A percentile compares a stretch with the other conserved stretches of the same genome.
These are phyloP conservation scores for Scaptomyza parva DNA, from an alignment of 2,888 invertebrate genomes.

Conservation along the genomic window DNA sequence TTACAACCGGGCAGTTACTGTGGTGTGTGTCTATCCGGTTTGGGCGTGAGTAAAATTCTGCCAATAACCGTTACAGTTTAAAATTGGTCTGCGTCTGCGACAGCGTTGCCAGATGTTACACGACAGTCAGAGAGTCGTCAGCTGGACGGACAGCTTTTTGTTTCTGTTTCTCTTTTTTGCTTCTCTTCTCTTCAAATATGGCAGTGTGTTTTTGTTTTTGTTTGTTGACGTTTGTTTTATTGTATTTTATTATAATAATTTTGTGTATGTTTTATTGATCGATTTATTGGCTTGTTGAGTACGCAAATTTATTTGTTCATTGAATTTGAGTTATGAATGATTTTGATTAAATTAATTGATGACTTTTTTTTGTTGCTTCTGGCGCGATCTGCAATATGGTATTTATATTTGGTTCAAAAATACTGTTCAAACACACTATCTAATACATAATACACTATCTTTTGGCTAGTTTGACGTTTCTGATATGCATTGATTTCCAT, in stretches of 20 bases:
- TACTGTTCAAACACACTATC: conserved; percentile 21
- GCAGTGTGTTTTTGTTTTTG: conserved; percentile 26
- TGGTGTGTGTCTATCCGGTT: conserved; percentile 40
- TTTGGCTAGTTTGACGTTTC: conserved; percentile 54
- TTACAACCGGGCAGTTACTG: not conserved
- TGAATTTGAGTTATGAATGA: conserved; percentile 73
- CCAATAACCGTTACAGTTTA: conserved; percentile 71
- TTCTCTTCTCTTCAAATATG: conserved; percentile 1
- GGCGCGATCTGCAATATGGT: conserved; percentile 56
- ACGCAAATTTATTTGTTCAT: conserved; percentile 77
- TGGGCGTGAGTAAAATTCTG: conserved; percentile 70
- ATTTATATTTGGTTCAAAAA: conserved; percentile 20
- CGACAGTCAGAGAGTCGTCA: not conserved
- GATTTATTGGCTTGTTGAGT: conserved; percentile 70
- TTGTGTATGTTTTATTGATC: conserved; percentile 67
- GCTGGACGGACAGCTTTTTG: conserved; percentile 8
- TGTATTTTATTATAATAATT: conserved; percentile 29
- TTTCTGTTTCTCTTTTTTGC: conserved; percentile 4
- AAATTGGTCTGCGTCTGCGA: conserved; percentile 12
- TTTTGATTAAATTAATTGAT: conserved; percentile 76
- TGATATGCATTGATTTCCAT: conserved; percentile 59
- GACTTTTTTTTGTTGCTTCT: conserved; percentile 14
- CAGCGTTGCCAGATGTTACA: conserved; percentile 63
- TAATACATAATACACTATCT: conserved; percentile 21
- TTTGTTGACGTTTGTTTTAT: conserved; percentile 15